phyloP scores from a whole-genome alignment of 1,140 invertebrate genomes.

The Pseudoatta argentina region DNA sequence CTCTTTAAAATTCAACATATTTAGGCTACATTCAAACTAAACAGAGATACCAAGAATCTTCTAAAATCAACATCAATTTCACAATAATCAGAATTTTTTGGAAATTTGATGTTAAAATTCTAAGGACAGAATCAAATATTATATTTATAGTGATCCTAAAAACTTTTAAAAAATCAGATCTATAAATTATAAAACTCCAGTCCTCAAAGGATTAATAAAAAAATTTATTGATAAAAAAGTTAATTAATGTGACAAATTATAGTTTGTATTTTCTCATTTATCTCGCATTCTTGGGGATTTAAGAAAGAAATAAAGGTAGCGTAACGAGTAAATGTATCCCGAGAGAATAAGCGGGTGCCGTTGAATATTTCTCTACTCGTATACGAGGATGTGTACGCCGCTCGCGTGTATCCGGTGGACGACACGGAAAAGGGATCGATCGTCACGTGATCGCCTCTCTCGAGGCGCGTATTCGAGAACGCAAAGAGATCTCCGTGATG shows the following conservation, averaged over 20 bases:
- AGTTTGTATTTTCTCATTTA: background rate
- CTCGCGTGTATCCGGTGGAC: constrained; percentile 40
- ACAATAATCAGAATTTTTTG: too few relatives aligned
- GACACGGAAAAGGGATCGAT: constrained; percentile 53
- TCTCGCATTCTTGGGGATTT: background rate
- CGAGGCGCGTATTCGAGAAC: constrained; percentile 49
- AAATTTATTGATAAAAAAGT: background rate
- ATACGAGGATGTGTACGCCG: constrained; percentile 23
- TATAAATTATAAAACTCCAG: too few relatives aligned
- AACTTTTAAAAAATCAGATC: too few relatives aligned
- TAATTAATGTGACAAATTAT: background rate
- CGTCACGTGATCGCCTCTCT: constrained; percentile 51
- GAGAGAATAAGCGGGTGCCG: constrained; percentile 28
- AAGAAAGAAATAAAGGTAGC: background rate
- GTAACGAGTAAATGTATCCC: constrained; percentile 24
- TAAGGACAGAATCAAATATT: too few relatives aligned
- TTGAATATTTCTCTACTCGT: constrained; percentile 44
- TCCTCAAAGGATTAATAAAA: too few relatives aligned
- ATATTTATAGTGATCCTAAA: too few relatives aligned
- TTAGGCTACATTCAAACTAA: too few relatives aligned
- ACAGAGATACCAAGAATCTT: too few relatives aligned
- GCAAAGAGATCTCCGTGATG: constrained; percentile 55
- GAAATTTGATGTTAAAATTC: too few relatives aligned
- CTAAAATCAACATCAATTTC: too few relatives aligned
- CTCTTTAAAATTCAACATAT: too few relatives aligned